Base-by-base conservation (phyloP, 2,888 invertebrate species). In the Dicyrtomina minuta region DNA sequence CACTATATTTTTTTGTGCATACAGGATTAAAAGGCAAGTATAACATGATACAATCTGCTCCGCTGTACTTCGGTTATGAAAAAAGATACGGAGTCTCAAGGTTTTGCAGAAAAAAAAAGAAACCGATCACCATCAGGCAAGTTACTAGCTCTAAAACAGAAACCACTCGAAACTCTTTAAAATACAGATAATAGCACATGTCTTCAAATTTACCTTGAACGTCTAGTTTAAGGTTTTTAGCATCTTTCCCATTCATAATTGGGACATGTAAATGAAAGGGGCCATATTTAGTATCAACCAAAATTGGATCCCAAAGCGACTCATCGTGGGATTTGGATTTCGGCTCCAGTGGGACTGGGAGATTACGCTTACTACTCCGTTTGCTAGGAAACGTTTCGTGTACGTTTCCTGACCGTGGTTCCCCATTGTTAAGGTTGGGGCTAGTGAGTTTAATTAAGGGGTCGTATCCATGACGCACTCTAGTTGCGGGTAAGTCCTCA, bases 221-320 rank as follows among this genome's bases (percentile, higher is more conserved):
- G 33, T 33, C 33, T 33, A 33, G 33, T 33, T 33, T 33, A 33
- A 8, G 33, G 33, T 33, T 3, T 33, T 33, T 33, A 33, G n/a
- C n/a, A n/a, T n/a, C n/a, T n/a, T 55, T 1, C 13, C 5, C 15
- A 12, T 17, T 55, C 15, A 15, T 13, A 26, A 55, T 27, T 12
- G 55, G 55, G 15, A 55, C 5, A 55, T 55, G 55, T 5, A 55
- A 55, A 55, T 55, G 55, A 27, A 27, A 27, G 4, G 55, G 55
- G 6, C 26, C 12, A 17, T 27, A 55, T 55, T 55, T 55, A 2
- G 26, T 55, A 15, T 13, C 3, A 27, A 55, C 55, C 15, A 15
- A 24, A 27, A 55, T 15, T 1, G 55, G 55, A 15, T 26, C 26
- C 55, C 55, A 55, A 2, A 20, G 13, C 4, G 24, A 15, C 13